phyloP scores from a whole-genome alignment of 2,888 invertebrate genomes.

The Agrotis segetum region DNA sequence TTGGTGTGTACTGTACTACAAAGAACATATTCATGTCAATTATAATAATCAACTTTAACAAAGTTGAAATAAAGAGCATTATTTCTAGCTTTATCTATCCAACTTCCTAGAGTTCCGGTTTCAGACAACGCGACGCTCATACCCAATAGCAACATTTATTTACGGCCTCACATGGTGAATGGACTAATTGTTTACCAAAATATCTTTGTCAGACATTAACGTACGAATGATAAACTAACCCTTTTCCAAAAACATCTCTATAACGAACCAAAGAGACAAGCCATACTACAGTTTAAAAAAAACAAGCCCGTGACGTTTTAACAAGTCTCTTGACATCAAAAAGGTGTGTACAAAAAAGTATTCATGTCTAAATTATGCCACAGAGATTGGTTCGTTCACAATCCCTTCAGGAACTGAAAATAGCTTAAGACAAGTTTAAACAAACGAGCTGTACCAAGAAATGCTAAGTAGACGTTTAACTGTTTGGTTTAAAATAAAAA shows the following conservation, averaged over 20 bases:
- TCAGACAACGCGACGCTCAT: not conserved
- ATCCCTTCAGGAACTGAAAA: conserved; percentile 81
- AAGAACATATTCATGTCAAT: not conserved
- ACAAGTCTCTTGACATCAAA: conserved; percentile 62
- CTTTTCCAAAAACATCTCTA: conserved; percentile 41
- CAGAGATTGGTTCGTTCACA: conserved; percentile 63
- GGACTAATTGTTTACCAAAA: conserved; percentile 15
- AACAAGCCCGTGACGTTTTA: conserved; percentile 37
- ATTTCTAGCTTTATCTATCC: conserved; percentile 2
- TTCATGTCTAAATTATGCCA: conserved; percentile 56
- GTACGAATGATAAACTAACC: conserved; percentile 43
- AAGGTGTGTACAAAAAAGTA: conserved; percentile 58
- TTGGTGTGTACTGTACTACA: not conserved
- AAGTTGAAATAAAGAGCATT: conserved; percentile 1
- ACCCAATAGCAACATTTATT: not conserved
- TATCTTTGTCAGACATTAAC: conserved; percentile 35
- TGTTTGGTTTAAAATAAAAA: conserved; percentile 84
- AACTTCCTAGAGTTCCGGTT: not conserved
- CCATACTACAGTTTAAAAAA: conserved; percentile 39
- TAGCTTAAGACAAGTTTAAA: conserved; percentile 78
- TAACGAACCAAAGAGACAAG: conserved; percentile 31
- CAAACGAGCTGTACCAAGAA: conserved; percentile 78
- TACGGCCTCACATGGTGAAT: conserved; percentile 20
- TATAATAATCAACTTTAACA: not conserved
- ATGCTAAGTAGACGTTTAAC: conserved; percentile 80